These are phyloP conservation scores for Myodes glareolus DNA, from an alignment of 2,113 vertebrate genomes.

Conservation along the genomic window DNA sequence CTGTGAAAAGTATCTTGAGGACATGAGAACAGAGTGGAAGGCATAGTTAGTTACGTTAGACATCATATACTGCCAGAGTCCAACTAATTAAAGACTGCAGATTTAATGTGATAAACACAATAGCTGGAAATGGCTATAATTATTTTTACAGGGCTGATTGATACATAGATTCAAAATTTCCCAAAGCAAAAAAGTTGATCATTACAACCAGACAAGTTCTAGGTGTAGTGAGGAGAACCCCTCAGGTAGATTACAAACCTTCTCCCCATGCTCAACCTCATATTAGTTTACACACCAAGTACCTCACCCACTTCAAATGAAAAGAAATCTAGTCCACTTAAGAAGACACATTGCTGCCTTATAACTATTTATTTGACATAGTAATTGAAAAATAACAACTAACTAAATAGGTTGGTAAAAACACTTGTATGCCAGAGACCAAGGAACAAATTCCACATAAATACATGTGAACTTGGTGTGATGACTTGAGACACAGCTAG, in stretches of 20 bases:
- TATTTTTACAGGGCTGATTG: not conserved
- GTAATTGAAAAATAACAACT: not conserved
- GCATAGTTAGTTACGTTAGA: not conserved
- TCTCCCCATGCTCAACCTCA: not conserved
- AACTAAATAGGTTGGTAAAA: not conserved
- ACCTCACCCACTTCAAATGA: not conserved
- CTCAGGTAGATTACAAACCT: not conserved
- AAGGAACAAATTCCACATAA: not conserved
- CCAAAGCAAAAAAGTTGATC: not conserved
- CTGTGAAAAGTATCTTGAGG: not conserved
- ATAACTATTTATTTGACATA: not conserved
- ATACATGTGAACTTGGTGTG: not conserved
- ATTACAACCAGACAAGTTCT: not conserved
- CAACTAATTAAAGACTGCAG: not conserved
- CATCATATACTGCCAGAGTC: not conserved
- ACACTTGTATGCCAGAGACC: not conserved
- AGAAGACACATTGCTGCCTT: not conserved
- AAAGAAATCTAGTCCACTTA: not conserved
- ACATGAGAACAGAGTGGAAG: not conserved
- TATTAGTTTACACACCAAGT: not conserved
- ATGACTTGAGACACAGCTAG: not conserved
- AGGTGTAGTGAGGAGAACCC: not conserved
- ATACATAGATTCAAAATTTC: not conserved
- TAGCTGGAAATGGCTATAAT: not conserved
- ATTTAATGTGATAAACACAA: slow-evolving; percentile 21